Percentiles rank a stretch among this genome's conserved stretches.
Evolutionary conservation across 2,113 vertebrate species (phyloP).

Genomic region (Serinus canaria): DNA sequence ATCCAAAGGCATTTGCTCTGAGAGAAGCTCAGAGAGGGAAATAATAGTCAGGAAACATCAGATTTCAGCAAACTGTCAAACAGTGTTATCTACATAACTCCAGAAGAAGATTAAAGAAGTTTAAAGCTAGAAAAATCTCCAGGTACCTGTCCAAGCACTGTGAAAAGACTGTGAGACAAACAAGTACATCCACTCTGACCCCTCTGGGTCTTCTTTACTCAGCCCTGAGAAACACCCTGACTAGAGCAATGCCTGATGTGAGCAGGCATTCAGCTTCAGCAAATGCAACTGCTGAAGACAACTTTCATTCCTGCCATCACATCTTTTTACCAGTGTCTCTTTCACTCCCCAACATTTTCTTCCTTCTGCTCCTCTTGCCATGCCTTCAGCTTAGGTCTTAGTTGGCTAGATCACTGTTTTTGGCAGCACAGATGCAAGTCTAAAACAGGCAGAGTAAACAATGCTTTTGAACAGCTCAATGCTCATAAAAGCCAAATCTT

Average conservation of each 20-base stretch:
- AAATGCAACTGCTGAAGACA: background rate
- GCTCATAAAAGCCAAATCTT: background rate
- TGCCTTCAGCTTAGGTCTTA: background rate
- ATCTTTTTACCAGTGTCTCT: background rate
- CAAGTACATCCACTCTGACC: background rate
- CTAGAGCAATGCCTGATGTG: background rate
- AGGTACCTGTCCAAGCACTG: background rate
- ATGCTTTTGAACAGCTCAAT: background rate
- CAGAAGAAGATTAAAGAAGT: background rate
- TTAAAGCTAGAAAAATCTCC: background rate
- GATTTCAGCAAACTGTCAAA: background rate
- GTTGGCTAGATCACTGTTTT: background rate
- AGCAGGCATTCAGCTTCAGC: background rate
- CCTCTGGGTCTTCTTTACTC: background rate
- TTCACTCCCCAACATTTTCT: background rate
- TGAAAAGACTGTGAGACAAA: background rate
- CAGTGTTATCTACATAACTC: background rate
- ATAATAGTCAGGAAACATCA: background rate
- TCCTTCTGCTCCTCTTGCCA: background rate
- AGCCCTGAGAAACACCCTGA: background rate
- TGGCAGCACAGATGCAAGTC: background rate
- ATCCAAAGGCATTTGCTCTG: background rate
- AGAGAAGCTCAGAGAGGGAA: background rate
- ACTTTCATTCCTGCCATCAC: accelerated
- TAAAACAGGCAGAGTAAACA: background rate